A percentile compares a stretch with the other conserved stretches of the same genome.
Evolutionary conservation across 92 coral and sea anemone genomes (phyloP).

Genomic region (Meandrina meandrites): DNA sequence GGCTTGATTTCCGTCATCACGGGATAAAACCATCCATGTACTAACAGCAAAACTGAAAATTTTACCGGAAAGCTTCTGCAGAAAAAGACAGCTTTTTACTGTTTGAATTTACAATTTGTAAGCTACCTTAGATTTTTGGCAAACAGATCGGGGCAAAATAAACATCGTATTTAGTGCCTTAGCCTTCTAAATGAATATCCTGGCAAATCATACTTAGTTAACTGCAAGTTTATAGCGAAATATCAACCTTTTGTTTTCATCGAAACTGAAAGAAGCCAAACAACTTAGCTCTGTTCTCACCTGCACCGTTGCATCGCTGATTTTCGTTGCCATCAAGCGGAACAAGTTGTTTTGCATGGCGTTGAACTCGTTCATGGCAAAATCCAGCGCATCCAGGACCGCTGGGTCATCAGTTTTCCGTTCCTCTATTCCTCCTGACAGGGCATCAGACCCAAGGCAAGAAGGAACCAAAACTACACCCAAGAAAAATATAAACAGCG

Average conservation of each 20-base stretch:
- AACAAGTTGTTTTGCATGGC: constrained; percentile 86
- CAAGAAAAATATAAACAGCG: constrained; percentile 38
- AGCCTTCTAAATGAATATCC: not conserved
- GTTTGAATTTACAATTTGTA: too few relatives aligned
- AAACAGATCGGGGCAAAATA: not conserved
- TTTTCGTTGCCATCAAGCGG: constrained; percentile 77
- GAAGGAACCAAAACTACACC: constrained; percentile 26
- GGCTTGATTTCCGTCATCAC: not conserved
- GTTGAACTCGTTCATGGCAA: constrained; percentile 81
- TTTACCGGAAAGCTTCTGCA: not conserved
- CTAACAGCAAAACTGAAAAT: not conserved
- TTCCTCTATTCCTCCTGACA: constrained; percentile 72
- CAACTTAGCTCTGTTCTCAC: constrained; percentile 36
- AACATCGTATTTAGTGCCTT: not conserved
- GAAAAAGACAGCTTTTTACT: not conserved
- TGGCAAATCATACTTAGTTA: not conserved
- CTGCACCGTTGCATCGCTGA: constrained; percentile 85
- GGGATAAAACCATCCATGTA: not conserved
- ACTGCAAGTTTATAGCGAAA: not conserved
- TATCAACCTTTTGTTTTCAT: not conserved
- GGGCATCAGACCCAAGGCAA: constrained; percentile 37
- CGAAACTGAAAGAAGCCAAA: not conserved
- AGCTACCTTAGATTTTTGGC: too few relatives aligned
- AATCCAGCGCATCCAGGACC: constrained; percentile 67
- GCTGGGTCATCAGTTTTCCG: constrained; percentile 76